phyloP scores from a whole-genome alignment of 2,113 vertebrate species.

The Brachyhypopomus occidentalis region DNA sequence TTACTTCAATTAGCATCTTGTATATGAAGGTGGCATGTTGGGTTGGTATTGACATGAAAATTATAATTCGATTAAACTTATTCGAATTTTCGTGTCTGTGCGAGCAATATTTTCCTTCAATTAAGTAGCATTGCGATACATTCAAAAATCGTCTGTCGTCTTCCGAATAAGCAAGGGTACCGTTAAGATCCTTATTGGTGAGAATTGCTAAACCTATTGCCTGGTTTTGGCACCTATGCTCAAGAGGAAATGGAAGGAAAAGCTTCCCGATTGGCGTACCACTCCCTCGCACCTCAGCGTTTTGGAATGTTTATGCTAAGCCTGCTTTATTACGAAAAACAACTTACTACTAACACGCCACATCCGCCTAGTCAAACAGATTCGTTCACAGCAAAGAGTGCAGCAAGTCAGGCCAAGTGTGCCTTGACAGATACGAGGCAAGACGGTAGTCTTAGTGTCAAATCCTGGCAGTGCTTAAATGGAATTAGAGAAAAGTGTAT shows the following conservation, averaged over 20 bases:
- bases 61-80: conserved; percentile 32
- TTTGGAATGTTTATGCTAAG: conserved; percentile 12
- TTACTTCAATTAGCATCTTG: conserved; percentile 43
- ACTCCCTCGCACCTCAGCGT: background rate
- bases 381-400: conserved; percentile 51
- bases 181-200: background rate
- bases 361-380: conserved; percentile 19
- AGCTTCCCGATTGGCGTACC: conserved; percentile 39
- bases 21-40: conserved; percentile 43
- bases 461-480: conserved; percentile 66
- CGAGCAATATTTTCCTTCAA: conserved; percentile 15
- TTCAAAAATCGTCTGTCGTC: conserved; percentile 30
- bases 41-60: conserved; percentile 33
- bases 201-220: no score
- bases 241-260: conserved; percentile 35
- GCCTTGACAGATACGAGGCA: conserved; percentile 36
- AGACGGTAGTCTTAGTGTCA: conserved; percentile 51
- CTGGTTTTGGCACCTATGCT: background rate
- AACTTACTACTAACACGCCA: conserved; percentile 34
- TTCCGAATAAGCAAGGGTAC: background rate
- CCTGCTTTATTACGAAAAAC: background rate
- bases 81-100: conserved; percentile 69
- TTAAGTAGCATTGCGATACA: conserved; percentile 13
- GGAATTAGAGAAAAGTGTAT: conserved; percentile 51
- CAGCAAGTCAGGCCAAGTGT: conserved; percentile 57